These are phyloP conservation scores for Oryzias celebensis DNA, from an alignment of 2,113 vertebrate genomes.

Conservation along the genomic window DNA sequence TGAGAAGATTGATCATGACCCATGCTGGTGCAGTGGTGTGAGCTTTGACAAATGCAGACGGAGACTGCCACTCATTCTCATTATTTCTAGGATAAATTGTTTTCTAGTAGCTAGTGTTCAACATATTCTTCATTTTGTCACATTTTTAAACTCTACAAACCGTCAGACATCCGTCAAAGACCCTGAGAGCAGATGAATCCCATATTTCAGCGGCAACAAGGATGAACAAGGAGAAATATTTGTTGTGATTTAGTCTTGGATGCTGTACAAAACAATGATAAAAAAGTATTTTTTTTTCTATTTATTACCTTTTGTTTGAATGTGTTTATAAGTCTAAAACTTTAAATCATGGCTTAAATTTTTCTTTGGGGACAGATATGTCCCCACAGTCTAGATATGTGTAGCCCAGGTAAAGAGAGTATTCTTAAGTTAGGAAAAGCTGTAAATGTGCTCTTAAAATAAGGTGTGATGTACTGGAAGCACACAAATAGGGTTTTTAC, in stretches of 20 bases:
- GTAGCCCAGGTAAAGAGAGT: neutral
- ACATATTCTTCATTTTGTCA: slow-evolving; percentile 40
- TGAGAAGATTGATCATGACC: slow-evolving; percentile 64
- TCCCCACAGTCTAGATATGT: slow-evolving; percentile 1
- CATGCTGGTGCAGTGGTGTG: slow-evolving; percentile 41
- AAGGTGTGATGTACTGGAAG: neutral
- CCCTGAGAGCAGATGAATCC: slow-evolving; percentile 1
- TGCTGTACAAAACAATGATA: too few species aligned
- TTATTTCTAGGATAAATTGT: slow-evolving; percentile 61
- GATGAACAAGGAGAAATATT: neutral
- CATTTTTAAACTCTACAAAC: slow-evolving; percentile 24
- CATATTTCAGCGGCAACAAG: neutral
- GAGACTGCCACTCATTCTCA: slow-evolving; percentile 48
- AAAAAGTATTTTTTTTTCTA: too few species aligned
- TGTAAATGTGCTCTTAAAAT: neutral
- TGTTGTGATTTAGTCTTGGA: too few species aligned
- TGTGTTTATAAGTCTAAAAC: too few species aligned
- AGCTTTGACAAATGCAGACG: slow-evolving; percentile 65
- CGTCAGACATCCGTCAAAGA: slow-evolving; percentile 9
- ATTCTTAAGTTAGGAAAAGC: slow-evolving; percentile 2
- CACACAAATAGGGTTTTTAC: neutral
- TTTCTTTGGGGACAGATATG: neutral
- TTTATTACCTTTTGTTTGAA: too few species aligned
- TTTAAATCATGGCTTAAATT: too few species aligned
- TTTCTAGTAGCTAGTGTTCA: slow-evolving; percentile 42